Evolutionary conservation across 1,140 invertebrate species (phyloP).

Genomic region (Zaprionus davidi): DNA sequence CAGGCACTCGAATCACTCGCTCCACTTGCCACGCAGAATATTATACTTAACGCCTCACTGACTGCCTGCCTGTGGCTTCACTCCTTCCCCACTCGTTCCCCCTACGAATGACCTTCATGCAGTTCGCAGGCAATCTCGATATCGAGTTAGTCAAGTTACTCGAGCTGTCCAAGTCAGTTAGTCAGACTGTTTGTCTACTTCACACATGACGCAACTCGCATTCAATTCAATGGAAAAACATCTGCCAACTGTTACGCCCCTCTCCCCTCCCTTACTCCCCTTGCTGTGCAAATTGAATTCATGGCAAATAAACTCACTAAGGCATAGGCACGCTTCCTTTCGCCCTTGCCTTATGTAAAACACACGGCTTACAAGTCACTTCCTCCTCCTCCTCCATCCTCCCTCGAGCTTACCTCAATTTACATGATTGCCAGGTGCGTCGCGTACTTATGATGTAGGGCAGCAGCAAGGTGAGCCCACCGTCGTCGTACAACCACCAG

Average conservation of each 20-base stretch:
- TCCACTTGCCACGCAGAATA: slow-evolving; percentile 23
- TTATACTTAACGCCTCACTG: slow-evolving; percentile 41
- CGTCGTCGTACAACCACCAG: slow-evolving; percentile 99
- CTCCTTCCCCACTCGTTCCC: no score
- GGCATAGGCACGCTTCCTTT: background rate
- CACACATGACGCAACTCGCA: slow-evolving; percentile 10
- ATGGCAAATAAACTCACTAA: slow-evolving; percentile 29
- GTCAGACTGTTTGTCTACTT: slow-evolving; percentile 19
- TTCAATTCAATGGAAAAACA: slow-evolving; percentile 14
- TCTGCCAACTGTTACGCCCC: slow-evolving; percentile 8
- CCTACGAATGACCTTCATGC: background rate
- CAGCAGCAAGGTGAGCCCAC: slow-evolving; percentile 92
- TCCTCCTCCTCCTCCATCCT: background rate
- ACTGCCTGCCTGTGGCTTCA: background rate
- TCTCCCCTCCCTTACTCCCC: background rate
- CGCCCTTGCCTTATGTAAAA: background rate
- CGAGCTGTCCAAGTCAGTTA: slow-evolving; percentile 11
- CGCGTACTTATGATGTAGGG: slow-evolving; percentile 96
- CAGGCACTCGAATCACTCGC: slow-evolving; percentile 29
- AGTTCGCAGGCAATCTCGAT: slow-evolving; percentile 6
- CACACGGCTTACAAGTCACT: background rate
- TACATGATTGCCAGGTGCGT: slow-evolving; percentile 93
- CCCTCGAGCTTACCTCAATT: slow-evolving; percentile 87
- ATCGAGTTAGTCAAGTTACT: background rate
- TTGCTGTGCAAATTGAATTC: slow-evolving; percentile 37